Percentiles rank a stretch among this genome's conserved stretches.
These are phyloP conservation scores for Crossocerus cetratus DNA, from an alignment of 2,888 invertebrate species.

Conservation along the genomic window DNA sequence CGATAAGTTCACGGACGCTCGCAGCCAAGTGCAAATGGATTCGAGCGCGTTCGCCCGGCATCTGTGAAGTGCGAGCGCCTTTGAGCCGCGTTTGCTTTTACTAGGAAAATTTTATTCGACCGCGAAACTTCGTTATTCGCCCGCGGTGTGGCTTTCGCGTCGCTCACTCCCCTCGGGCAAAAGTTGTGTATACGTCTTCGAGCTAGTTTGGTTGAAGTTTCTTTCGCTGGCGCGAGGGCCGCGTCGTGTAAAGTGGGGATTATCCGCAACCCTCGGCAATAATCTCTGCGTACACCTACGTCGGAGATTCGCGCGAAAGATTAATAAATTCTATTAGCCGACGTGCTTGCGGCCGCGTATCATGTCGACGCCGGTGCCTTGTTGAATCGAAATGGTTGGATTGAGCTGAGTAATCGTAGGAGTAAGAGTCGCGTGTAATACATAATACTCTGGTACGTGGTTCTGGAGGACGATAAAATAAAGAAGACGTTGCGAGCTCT, in stretches of 20 bases:
- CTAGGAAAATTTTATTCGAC: constrained; percentile 18
- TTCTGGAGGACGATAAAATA: constrained; percentile 10
- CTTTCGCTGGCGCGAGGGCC: neutral
- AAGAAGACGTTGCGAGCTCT: constrained; percentile 14
- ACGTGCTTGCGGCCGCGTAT: neutral
- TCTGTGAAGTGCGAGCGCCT: too few relatives aligned
- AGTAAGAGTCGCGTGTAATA: too few relatives aligned
- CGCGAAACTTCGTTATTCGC: neutral
- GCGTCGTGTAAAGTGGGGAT: constrained; percentile 20
- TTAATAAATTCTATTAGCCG: constrained; percentile 25
- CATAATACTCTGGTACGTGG: too few relatives aligned
- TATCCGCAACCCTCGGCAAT: constrained; percentile 13
- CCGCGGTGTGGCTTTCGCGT: neutral
- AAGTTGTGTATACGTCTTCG: constrained; percentile 6
- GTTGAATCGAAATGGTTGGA: neutral
- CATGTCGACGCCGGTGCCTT: neutral
- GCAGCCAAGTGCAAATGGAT: too few relatives aligned
- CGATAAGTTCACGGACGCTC: too few relatives aligned
- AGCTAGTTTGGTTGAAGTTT: constrained; percentile 14
- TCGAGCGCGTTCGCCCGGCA: too few relatives aligned
- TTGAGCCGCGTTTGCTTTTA: too few relatives aligned
- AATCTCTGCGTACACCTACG: constrained; percentile 13
- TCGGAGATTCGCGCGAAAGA: constrained; percentile 15
- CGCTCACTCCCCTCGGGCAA: too few relatives aligned
- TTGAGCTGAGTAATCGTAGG: too few relatives aligned